Evolutionary conservation across 2,113 vertebrate species (phyloP).

Genomic region (Platichthys flesus): DNA sequence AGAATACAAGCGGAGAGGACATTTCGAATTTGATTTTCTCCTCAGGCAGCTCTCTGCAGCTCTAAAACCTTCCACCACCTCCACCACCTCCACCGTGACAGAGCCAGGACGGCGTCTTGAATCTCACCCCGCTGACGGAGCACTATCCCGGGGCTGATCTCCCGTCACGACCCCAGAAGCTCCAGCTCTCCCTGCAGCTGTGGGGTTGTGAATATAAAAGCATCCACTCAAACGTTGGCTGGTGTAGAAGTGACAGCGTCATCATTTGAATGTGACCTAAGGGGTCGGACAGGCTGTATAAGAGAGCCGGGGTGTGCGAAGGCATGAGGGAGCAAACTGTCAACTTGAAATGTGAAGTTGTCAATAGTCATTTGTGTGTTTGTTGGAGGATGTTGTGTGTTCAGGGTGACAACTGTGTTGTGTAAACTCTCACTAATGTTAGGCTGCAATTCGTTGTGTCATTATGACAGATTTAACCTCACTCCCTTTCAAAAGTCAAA

Average conservation of each 20-base stretch:
- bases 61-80: conserved; percentile 16
- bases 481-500: not conserved
- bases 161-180: conserved; percentile 38
- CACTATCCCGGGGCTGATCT: conserved; percentile 38
- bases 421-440: conserved; percentile 6
- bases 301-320: conserved; percentile 1
- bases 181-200: conserved; percentile 17
- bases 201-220: conserved; percentile 33
- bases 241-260: conserved; percentile 45
- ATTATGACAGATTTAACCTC: conserved; percentile 16
- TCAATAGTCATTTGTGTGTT: conserved; percentile 41
- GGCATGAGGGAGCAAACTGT: conserved; percentile 16
- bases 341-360: conserved; percentile 32
- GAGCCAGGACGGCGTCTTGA: conserved; percentile 7
- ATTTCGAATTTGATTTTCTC: conserved; percentile 16
- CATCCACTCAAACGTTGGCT: conserved; percentile 23
- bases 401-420: not conserved
- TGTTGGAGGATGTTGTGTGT: not conserved
- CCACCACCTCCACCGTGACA: conserved; percentile 5
- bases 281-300: conserved; percentile 1
- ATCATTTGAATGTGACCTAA: conserved; percentile 49
- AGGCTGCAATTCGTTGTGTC: not conserved
- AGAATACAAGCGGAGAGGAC: not conserved
- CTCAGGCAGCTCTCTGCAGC: conserved; percentile 19
- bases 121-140: conserved; percentile 19